phyloP scores from a whole-genome alignment of 2,888 invertebrate genomes.

The Tachina lurida region DNA sequence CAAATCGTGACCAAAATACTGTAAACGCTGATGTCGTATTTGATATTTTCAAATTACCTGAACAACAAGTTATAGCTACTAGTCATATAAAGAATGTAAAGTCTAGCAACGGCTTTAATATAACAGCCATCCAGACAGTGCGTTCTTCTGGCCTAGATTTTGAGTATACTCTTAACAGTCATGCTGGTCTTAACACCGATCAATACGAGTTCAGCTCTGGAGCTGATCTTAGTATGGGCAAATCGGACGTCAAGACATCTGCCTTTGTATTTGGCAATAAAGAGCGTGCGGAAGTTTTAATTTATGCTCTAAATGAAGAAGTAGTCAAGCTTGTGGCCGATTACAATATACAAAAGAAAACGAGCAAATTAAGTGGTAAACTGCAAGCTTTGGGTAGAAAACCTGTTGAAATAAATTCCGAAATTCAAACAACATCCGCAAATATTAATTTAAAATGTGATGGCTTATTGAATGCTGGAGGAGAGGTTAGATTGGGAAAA shows the following conservation, averaged over 20 bases:
- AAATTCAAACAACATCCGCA: constrained; percentile 75
- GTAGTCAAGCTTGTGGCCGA: constrained; percentile 75
- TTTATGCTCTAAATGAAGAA: constrained; percentile 77
- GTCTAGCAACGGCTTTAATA: constrained; percentile 80
- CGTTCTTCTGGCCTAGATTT: constrained; percentile 83
- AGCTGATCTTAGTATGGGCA: constrained; percentile 78
- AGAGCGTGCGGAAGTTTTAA: constrained; percentile 77
- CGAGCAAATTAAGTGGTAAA: constrained; percentile 74
- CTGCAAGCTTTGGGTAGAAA: constrained; percentile 76
- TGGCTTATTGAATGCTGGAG: constrained; percentile 75
- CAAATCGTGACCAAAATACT: constrained; percentile 79
- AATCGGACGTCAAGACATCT: constrained; percentile 78
- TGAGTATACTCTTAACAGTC: constrained; percentile 76
- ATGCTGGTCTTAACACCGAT: constrained; percentile 77
- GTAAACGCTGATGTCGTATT: constrained; percentile 83
- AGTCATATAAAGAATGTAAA: constrained; percentile 71
- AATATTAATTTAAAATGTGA: constrained; percentile 75
- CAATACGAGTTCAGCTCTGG: constrained; percentile 78
- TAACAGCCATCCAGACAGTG: constrained; percentile 81
- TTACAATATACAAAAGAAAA: constrained; percentile 75
- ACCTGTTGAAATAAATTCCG: constrained; percentile 75
- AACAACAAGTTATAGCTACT: constrained; percentile 84
- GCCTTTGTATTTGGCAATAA: constrained; percentile 78
- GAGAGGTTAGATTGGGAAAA: constrained; percentile 78
- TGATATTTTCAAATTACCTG: constrained; percentile 85